These are phyloP conservation scores for Erebia epiphron DNA, from an alignment of 2,888 invertebrate species.

Conservation along the genomic window DNA sequence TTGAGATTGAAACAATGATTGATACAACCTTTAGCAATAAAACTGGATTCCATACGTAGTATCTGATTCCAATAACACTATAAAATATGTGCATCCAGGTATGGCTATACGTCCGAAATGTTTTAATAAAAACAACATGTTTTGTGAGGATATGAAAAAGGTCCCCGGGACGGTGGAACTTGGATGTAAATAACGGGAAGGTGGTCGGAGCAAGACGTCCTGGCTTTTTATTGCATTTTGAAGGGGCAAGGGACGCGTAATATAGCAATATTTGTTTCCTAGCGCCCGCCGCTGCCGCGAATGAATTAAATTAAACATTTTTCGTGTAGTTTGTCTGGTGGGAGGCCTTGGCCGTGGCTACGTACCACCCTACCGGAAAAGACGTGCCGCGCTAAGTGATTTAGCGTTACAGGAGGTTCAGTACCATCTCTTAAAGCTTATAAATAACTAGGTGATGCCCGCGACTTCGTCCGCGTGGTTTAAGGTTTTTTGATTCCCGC, in stretches of 20 bases:
- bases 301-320: conserved; percentile 29
- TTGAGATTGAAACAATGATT: not conserved
- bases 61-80: conserved; percentile 13
- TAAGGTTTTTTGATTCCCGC: no score
- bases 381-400: no score
- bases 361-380: no score
- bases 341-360: no score
- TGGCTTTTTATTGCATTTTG: conserved; percentile 62
- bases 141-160: conserved; percentile 62
- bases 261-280: conserved; percentile 61
- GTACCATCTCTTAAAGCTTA: no score
- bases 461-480: no score
- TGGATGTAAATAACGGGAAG: conserved; percentile 54
- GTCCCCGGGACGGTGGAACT: conserved; percentile 44
- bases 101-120: conserved; percentile 43
- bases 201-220: conserved; percentile 55
- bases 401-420: no score
- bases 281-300: conserved; percentile 12
- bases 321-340: not conserved
- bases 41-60: not conserved
- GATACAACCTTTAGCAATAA: no score
- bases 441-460: no score
- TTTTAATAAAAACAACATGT: conserved; percentile 60
- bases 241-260: conserved; percentile 54
- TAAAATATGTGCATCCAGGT: not conserved